A percentile compares a stretch with the other conserved stretches of the same genome.
Evolutionary conservation across 2,888 invertebrate genomes (phyloP).

Genomic region (Trissolcus brochymenae): DNA sequence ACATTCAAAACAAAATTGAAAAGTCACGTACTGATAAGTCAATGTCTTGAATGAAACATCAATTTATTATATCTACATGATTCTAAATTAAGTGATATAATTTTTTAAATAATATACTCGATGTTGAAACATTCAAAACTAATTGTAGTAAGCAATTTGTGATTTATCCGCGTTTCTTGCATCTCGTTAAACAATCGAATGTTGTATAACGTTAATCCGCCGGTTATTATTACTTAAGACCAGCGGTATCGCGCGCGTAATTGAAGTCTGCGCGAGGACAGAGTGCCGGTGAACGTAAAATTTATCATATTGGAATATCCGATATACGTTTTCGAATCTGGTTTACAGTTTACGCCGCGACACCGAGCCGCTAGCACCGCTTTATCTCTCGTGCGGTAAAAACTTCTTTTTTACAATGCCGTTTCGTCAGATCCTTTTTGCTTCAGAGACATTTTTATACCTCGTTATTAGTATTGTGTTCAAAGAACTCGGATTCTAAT

Average conservation of each 20-base stretch:
- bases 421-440: not conserved
- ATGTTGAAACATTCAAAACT: too few species aligned
- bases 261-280: conserved; percentile 13
- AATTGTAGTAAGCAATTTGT: not conserved
- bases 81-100: too few species aligned
- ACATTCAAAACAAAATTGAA: not conserved
- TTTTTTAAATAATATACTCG: too few species aligned
- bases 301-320: conserved; percentile 21
- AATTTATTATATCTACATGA: too few species aligned
- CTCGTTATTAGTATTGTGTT: not conserved
- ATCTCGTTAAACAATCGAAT: not conserved
- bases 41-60: too few species aligned
- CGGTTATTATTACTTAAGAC: conserved; percentile 11
- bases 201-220: conserved; percentile 27
- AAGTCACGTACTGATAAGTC: too few species aligned
- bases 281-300: conserved; percentile 25
- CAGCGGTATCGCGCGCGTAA: conserved; percentile 12
- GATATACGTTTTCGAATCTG: conserved; percentile 11
- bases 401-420: not conserved
- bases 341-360: conserved; percentile 25
- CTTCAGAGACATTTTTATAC: not conserved
- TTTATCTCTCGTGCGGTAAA: conserved; percentile 10
- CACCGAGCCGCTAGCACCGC: conserved; percentile 10
- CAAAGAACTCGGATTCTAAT: too few species aligned
- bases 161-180: not conserved